These are phyloP conservation scores for Xiphophorus hellerii DNA, from an alignment of 2,113 vertebrate species.

Conservation along the genomic window DNA sequence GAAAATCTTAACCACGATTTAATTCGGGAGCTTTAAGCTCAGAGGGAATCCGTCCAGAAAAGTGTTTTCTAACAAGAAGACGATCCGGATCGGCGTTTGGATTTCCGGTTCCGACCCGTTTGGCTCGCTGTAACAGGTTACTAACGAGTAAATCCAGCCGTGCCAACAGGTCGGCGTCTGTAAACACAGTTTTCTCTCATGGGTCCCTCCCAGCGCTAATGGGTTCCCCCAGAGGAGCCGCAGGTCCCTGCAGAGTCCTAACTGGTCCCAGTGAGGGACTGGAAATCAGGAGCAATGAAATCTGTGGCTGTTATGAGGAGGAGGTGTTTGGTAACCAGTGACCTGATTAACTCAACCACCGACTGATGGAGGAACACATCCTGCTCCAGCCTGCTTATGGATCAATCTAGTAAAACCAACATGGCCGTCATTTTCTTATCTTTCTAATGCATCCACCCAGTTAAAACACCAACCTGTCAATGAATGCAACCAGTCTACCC, in stretches of 20 bases:
- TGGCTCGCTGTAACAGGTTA: background rate
- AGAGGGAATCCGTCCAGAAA: background rate
- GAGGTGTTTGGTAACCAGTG: background rate
- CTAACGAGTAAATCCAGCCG: constrained; percentile 1
- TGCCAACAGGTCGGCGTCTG: background rate
- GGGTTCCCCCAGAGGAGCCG: background rate
- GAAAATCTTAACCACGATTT: background rate
- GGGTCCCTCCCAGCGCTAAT: constrained; percentile 17
- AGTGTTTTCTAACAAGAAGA: background rate
- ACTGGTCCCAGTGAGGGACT: constrained; percentile 1
- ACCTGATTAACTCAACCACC: background rate
- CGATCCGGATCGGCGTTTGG: background rate
- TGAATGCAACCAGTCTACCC: too few relatives aligned
- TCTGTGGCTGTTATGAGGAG: background rate
- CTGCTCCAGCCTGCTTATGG: too few relatives aligned
- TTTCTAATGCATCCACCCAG: too few relatives aligned
- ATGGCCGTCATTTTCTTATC: too few relatives aligned
- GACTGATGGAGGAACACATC: too few relatives aligned
- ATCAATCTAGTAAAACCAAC: too few relatives aligned
- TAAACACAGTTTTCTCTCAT: background rate
- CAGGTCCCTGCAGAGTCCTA: background rate
- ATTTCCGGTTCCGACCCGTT: background rate
- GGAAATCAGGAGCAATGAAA: constrained; percentile 2
- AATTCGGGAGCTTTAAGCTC: background rate
- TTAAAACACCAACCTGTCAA: too few relatives aligned